Evolutionary conservation across 2,888 invertebrate genomes (phyloP), one percentile per base, ranked within the genome.

Genomic region (Laspeyria flexula): DNA sequence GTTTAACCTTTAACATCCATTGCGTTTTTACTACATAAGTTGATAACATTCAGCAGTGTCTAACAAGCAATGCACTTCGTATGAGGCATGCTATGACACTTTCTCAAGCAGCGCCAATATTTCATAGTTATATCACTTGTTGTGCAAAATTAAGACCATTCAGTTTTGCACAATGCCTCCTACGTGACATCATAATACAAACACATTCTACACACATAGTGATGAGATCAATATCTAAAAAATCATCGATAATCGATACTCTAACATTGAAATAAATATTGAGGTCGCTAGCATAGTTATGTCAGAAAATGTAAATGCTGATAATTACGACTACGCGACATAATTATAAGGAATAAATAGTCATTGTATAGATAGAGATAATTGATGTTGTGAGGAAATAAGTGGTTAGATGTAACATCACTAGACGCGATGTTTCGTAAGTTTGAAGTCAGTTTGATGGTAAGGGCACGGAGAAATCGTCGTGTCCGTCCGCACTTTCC

Each of bases 381-480:
- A 30, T 18, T 25, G 5, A 7, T 25, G 55, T 34, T 11, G 7
- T 35, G 45, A 39, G 25, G 47, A 37, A 44, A 50, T 51, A 55
- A 59, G 51, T 35, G 59, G 61, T 63, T 61, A 63, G 55, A 52
- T 38, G 43, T 62, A 66, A 65, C 80, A 79, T 73, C 79, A 79
- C 79, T 79, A 78, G 45, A 64, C 56, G 60, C 61, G 66, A 75
- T 62, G 69, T 86, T 81, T 84, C 82, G 87, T 81, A 87, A 87
- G 64, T 65, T 59, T 62, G 52, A 78, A 73, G 77, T 73, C 86
- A 88, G 86, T 88, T n/a, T 81, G 79, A 75, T 77, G 71, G 71
- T 74, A 75, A 76, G 79, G 73, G 71, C 75, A 62, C 77, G 71
- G 89, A 79, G 90, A 88, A 88, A 88, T 86, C 89, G 80, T 76